Evolutionary conservation across 2,797 vertebrate species (phyloP).

Genomic region (Masticophis lateralis): DNA sequence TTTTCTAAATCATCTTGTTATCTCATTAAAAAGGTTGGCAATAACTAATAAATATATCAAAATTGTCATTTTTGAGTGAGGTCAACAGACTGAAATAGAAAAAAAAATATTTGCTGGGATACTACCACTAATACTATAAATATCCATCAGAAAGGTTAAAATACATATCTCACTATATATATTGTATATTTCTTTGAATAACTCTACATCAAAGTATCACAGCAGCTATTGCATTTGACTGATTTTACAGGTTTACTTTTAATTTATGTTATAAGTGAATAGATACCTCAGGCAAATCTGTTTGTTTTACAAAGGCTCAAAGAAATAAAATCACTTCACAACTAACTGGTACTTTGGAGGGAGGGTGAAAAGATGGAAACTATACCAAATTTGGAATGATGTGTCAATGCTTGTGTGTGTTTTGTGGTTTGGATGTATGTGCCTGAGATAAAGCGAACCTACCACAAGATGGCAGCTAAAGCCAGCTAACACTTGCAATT

Average conservation of each 20-base stretch:
- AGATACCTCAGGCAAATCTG: neutral
- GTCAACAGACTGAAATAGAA: neutral
- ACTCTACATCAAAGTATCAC: neutral
- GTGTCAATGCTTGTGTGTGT: neutral
- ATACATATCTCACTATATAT: neutral
- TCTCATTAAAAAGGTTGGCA: neutral
- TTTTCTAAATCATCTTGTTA: neutral
- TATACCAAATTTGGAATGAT: neutral
- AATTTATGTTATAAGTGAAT: neutral
- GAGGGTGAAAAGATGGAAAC: neutral
- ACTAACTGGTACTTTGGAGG: neutral
- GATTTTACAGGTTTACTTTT: constrained; percentile 29
- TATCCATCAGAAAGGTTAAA: neutral
- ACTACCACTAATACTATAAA: neutral
- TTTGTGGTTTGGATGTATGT: neutral
- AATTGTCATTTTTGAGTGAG: neutral
- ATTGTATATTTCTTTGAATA: neutral
- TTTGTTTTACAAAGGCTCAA: constrained; percentile 1
- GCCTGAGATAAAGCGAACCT: constrained; percentile 56
- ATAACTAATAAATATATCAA: neutral
- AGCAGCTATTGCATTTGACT: neutral
- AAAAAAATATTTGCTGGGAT: neutral
- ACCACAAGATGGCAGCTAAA: constrained; percentile 68
- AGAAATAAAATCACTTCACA: constrained; percentile 21
- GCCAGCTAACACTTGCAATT: constrained; percentile 34